Percentiles rank a stretch among this genome's conserved stretches.
These are phyloP conservation scores for Tychaedon coryphoeus DNA, from an alignment of 2,113 vertebrate species.

Conservation along the genomic window DNA sequence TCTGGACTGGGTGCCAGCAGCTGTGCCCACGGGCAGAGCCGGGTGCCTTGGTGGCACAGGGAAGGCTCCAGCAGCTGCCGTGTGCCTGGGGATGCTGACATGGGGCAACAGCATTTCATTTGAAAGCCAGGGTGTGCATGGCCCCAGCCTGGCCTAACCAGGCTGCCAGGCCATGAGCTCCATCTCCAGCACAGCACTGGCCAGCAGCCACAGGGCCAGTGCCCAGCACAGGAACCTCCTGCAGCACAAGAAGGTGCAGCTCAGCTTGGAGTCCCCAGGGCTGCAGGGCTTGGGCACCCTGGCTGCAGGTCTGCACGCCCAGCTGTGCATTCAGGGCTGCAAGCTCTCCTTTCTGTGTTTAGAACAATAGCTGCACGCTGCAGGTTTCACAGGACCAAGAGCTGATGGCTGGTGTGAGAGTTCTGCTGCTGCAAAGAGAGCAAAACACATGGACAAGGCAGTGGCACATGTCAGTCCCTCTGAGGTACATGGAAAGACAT, in stretches of 20 bases:
- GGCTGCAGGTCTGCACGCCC: too few relatives aligned
- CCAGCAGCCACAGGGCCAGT: neutral
- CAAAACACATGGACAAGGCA: neutral
- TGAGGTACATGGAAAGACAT: neutral
- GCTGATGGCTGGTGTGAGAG: neutral
- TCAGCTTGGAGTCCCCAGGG: too few relatives aligned
- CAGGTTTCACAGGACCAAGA: neutral
- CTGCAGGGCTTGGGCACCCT: too few relatives aligned
- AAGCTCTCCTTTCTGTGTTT: neutral
- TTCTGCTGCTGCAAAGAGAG: neutral
- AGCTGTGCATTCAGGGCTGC: too few relatives aligned
- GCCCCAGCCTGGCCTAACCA: neutral
- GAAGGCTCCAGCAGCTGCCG: neutral
- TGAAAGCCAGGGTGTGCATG: accelerated
- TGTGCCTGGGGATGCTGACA: neutral
- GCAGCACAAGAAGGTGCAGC: neutral
- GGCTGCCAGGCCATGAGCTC: neutral
- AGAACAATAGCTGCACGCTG: neutral
- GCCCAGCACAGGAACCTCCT: accelerated
- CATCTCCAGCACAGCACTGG: neutral
- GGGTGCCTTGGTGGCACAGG: neutral
- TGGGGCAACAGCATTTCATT: neutral
- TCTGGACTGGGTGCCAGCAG: neutral
- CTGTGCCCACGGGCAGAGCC: neutral
- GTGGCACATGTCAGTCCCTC: neutral